Evolutionary conservation across 2,888 invertebrate genomes (phyloP).

Genomic region (Xanthostigma xanthostigma): DNA sequence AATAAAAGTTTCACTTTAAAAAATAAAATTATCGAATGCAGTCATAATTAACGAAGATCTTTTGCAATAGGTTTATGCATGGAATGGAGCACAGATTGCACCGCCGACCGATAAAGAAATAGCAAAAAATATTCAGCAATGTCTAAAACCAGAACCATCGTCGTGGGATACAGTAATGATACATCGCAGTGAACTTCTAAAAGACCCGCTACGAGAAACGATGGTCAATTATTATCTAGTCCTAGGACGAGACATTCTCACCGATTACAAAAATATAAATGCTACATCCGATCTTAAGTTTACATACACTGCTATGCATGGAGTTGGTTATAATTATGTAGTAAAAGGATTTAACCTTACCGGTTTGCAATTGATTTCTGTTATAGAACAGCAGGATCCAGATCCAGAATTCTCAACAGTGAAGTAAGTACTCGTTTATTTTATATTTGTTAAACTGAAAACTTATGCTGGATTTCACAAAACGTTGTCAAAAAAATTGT

Average conservation of each 20-base stretch:
- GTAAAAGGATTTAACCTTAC: slow-evolving; percentile 56
- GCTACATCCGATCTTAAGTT: slow-evolving; percentile 42
- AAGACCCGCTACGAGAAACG: slow-evolving; percentile 57
- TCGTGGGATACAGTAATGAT: slow-evolving; percentile 64
- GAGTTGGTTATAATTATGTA: slow-evolving; percentile 77
- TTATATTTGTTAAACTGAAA: background rate
- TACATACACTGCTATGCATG: slow-evolving; percentile 96
- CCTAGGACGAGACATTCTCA: slow-evolving; percentile 37
- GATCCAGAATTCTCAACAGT: slow-evolving; percentile 97
- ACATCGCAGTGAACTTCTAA: slow-evolving; percentile 35
- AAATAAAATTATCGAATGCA: background rate
- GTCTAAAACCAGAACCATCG: slow-evolving; percentile 56
- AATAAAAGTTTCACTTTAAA: too few relatives aligned
- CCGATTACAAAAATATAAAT: slow-evolving; percentile 38
- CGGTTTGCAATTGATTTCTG: slow-evolving; percentile 55
- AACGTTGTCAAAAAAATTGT: too few relatives aligned
- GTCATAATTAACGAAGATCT: background rate
- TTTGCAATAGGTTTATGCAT: slow-evolving; percentile 61
- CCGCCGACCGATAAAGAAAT: slow-evolving; percentile 83
- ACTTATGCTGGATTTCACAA: too few relatives aligned
- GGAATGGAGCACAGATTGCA: slow-evolving; percentile 90
- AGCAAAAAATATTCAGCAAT: slow-evolving; percentile 57
- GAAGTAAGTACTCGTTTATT: slow-evolving; percentile 25
- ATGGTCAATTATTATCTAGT: slow-evolving; percentile 49
- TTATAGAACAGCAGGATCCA: slow-evolving; percentile 66